These are phyloP conservation scores for Brotula barbata DNA, from an alignment of 2,797 vertebrate genomes.

Conservation along the genomic window DNA sequence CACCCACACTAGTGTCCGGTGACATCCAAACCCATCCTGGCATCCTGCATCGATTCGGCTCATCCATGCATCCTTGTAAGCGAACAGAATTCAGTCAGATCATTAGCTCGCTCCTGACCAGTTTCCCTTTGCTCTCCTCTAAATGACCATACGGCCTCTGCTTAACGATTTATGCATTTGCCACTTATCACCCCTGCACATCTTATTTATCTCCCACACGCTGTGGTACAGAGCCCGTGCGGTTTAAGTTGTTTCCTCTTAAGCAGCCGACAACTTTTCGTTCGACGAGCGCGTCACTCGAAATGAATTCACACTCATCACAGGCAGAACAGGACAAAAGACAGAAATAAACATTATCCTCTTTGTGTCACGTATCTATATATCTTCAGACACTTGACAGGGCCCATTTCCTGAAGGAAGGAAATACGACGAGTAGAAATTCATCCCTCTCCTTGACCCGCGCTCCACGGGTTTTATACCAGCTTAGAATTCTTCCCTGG, in stretches of 20 bases:
- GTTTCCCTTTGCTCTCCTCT: constrained; percentile 30
- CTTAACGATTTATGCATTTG: constrained; percentile 48
- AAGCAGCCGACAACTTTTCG: constrained; percentile 11
- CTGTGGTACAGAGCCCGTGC: constrained; percentile 12
- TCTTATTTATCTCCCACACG: constrained; percentile 20
- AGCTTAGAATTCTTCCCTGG: constrained; percentile 36
- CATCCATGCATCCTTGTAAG: constrained; percentile 39
- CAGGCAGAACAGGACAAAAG: constrained; percentile 9
- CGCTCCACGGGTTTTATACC: constrained; percentile 34
- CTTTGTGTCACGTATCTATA: constrained; percentile 11
- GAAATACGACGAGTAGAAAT: constrained; percentile 26
- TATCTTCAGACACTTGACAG: constrained; percentile 12
- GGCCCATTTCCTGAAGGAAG: constrained; percentile 25
- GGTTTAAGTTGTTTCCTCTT: constrained; percentile 21
- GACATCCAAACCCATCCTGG: constrained; percentile 9
- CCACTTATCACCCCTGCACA: constrained; percentile 38
- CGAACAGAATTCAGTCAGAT: constrained; percentile 49
- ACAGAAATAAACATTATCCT: constrained; percentile 21
- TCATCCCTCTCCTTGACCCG: constrained; percentile 48
- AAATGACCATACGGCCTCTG: constrained; percentile 54
- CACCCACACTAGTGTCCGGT: constrained; percentile 10
- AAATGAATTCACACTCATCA: constrained; percentile 14
- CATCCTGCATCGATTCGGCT: constrained; percentile 40
- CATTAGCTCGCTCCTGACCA: constrained; percentile 32
- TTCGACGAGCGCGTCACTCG: constrained; percentile 18